These are phyloP conservation scores for Oncorhynchus tshawytscha DNA, from an alignment of 2,113 vertebrate species.

Conservation along the genomic window DNA sequence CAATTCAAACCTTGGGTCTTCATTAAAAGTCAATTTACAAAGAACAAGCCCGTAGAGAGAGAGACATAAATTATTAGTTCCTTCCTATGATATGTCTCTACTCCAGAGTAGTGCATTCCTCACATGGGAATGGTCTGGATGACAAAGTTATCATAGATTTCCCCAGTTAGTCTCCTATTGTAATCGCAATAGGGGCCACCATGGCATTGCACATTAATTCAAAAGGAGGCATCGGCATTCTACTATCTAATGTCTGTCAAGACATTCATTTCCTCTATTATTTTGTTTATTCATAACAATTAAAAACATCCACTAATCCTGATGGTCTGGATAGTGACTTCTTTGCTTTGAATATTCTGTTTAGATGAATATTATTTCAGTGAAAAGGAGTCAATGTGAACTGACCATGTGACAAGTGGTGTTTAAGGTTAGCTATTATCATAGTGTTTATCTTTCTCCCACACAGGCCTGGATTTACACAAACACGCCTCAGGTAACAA, in stretches of 20 bases:
- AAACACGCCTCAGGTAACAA: too few relatives aligned
- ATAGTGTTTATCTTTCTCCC: too few relatives aligned
- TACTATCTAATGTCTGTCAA: conserved; percentile 26
- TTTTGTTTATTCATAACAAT: not conserved
- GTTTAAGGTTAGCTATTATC: too few relatives aligned
- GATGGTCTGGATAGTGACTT: not conserved
- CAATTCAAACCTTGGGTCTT: too few relatives aligned
- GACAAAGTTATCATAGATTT: conserved; percentile 27
- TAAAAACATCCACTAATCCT: not conserved
- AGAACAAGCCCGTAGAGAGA: not conserved
- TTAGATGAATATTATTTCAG: too few relatives aligned
- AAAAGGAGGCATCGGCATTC: conserved; percentile 24
- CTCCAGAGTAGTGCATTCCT: not conserved
- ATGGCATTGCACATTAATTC: conserved; percentile 37
- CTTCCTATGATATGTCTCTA: not conserved
- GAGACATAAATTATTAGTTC: not conserved
- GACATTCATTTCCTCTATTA: not conserved
- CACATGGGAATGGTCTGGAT: conserved; percentile 20
- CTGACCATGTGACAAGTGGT: too few relatives aligned
- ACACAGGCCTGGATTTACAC: too few relatives aligned
- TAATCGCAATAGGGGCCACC: conserved; percentile 18
- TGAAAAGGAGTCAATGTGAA: too few relatives aligned
- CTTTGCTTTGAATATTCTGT: not conserved
- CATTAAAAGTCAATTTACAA: too few relatives aligned
- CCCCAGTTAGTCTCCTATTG: conserved; percentile 18